Percentiles rank a stretch among this genome's conserved stretches.
Conservation (phyloP, 2,888 invertebrate species). For the Drosophila rellima region DNA sequence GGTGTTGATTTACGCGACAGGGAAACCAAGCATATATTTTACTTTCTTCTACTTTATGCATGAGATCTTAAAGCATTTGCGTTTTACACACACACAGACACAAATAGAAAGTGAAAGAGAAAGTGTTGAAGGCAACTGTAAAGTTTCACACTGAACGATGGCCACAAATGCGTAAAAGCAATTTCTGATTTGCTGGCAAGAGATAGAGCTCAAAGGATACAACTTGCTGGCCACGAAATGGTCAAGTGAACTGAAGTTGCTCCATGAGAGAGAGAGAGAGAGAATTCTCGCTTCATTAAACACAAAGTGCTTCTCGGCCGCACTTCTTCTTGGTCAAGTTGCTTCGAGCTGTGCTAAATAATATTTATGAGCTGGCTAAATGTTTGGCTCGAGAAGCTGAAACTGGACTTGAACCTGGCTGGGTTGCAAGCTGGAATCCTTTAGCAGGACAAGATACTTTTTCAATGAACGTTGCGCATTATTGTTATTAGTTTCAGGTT, state of each 20-base stretch:
- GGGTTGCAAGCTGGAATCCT: conserved; percentile 12
- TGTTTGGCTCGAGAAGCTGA: conserved; percentile 32
- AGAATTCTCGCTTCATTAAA: conserved; percentile 59
- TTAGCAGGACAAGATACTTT: conserved; percentile 41
- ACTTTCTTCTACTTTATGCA: conserved; percentile 9
- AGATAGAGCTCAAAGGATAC: conserved; percentile 61
- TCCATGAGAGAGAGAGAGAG: conserved; percentile 1
- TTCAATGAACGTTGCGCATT: conserved; percentile 74
- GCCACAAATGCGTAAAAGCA: conserved; percentile 56
- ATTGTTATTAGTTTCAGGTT: conserved; percentile 77
- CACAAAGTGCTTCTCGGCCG: conserved; percentile 46
- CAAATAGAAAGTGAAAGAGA: conserved; percentile 35
- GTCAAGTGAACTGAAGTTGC: conserved; percentile 46
- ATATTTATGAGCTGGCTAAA: conserved; percentile 74
- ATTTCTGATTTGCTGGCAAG: conserved; percentile 53
- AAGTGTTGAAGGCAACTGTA: conserved; percentile 59
- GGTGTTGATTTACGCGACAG: conserved; percentile 29
- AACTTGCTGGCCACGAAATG: conserved; percentile 60
- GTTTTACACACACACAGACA: conserved; percentile 16
- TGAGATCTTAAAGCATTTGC: conserved; percentile 21
- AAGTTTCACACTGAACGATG: conserved; percentile 57
- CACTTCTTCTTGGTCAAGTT: conserved; percentile 50
- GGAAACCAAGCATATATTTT: conserved; percentile 7
- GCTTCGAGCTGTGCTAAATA: conserved; percentile 37
- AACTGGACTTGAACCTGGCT: background rate